A percentile compares a stretch with the other conserved stretches of the same genome.
Evolutionary conservation across 2,888 invertebrate species (phyloP).

Genomic region (Adelphocoris suturalis): DNA sequence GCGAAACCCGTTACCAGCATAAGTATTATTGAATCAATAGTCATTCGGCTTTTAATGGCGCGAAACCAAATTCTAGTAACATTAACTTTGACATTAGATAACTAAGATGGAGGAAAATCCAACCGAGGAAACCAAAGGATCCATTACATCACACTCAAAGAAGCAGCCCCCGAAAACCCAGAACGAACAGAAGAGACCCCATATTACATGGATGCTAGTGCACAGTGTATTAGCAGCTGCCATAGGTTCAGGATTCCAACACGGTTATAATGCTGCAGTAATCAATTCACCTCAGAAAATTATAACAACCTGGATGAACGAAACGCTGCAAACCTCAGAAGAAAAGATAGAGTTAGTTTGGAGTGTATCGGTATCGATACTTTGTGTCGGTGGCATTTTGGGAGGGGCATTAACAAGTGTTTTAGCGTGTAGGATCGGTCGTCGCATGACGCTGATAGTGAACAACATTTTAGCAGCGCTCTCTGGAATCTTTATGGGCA

Average conservation of each 20-base stretch:
- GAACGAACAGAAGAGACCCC: neutral
- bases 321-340: neutral
- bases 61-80: no score
- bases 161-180: neutral
- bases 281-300: slow-evolving; percentile 65
- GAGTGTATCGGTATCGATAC: slow-evolving; percentile 70
- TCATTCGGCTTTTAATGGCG: no score
- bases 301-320: slow-evolving; percentile 54
- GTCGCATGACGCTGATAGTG: slow-evolving; percentile 58
- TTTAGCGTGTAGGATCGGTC: slow-evolving; percentile 60
- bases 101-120: no score
- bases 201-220: slow-evolving; percentile 45
- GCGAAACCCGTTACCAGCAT: no score
- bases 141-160: no score
- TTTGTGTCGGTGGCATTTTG: slow-evolving; percentile 73
- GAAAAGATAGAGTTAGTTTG: slow-evolving; percentile 49
- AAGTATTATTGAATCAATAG: no score
- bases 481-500: slow-evolving; percentile 56
- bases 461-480: slow-evolving; percentile 67
- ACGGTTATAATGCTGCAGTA: slow-evolving; percentile 71
- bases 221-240: slow-evolving; percentile 65
- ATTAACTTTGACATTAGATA: no score
- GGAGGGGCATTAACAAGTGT: slow-evolving; percentile 68
- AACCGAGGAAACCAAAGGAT: no score
- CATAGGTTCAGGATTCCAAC: slow-evolving; percentile 72